These are phyloP conservation scores for Cichlasoma orientale DNA, from an alignment of 2,797 vertebrate species.

Conservation along the genomic window DNA sequence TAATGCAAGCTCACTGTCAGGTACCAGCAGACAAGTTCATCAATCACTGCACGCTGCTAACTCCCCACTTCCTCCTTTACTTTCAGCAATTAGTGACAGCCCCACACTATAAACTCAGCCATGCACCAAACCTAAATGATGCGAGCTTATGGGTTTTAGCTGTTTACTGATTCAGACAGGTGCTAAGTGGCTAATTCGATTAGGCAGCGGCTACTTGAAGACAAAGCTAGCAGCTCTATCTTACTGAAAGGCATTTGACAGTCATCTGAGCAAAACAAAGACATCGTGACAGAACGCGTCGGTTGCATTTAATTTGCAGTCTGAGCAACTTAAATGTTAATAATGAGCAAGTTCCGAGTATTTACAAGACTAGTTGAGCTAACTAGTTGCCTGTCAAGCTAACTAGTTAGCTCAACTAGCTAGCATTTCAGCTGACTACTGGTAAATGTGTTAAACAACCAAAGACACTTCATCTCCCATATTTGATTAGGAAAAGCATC, in stretches of 20 bases:
- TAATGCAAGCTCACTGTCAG: neutral
- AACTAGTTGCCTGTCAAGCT: conserved; percentile 8
- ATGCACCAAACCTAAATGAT: neutral
- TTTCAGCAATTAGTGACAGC: too few relatives aligned
- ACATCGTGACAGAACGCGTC: neutral
- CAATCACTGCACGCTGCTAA: neutral
- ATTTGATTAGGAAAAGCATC: neutral
- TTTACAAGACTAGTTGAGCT: neutral
- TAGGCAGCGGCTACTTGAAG: neutral
- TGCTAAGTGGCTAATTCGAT: conserved; percentile 19
- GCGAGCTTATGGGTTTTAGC: neutral
- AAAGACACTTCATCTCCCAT: neutral
- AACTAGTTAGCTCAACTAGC: conserved; percentile 23
- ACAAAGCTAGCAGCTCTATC: conserved; percentile 23
- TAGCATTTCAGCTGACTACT: conserved; percentile 30
- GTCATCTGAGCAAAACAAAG: neutral
- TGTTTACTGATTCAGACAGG: conserved; percentile 5
- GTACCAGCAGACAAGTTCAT: neutral
- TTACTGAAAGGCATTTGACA: neutral
- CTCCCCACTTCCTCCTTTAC: too few relatives aligned
- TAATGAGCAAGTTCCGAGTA: neutral
- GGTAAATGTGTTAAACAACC: neutral
- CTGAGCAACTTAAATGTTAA: neutral
- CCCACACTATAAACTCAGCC: neutral
- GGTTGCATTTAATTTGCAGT: fast-evolving